Base-by-base conservation (phyloP, 2,113 vertebrate species). In the Paramisgurnus dabryanus region DNA sequence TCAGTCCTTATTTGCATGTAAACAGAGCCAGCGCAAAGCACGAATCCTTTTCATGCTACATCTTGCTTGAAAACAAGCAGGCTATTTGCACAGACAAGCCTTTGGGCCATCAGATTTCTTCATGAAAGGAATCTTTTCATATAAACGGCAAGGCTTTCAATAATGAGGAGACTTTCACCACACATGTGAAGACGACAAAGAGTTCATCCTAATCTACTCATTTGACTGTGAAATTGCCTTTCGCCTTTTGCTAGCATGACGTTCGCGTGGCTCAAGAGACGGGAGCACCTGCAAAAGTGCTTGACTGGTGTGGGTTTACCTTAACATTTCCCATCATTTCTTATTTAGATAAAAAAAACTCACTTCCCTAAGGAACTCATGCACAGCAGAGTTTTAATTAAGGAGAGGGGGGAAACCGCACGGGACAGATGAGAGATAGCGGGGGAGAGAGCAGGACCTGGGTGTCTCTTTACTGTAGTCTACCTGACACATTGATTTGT, bases 401-500 rank as follows among this genome's bases (percentile, higher is more conserved):
- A 91, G 90, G 57, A 63, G 6, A 49, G 34, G 27, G 45, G 65
- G 61, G 49, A 49, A 6, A 74, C 18, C 0, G 74, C 72, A 61
- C 22, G 64, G 67, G 66, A 43, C 76, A 15, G 67, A 22, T 13
- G n/a, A 57, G 64, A 66, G 73, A 47, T n/a, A 75, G 80, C 58
- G 18, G 41, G 67, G 43, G 60, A 11, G 58, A n/a, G 55, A 43
- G 55, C 43, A 75, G 76, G 64, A 82, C 77, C 82, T 78, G 63
- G 87, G 90, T 90, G 90, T 93, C 91, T 92, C 89, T 86, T 91
- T 89, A 91, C 90, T 89, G 89, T 90, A 90, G 91, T 88, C 89
- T 92, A 92, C 91, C 92, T 93, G 92, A 94, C 93, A 93, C 90
- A 91, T 90, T 92, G 90, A 94, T 93, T 93, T 91, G 91, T 90